Conservation (phyloP, 2,888 invertebrate genomes). For the Hyposoter dolosus region DNA sequence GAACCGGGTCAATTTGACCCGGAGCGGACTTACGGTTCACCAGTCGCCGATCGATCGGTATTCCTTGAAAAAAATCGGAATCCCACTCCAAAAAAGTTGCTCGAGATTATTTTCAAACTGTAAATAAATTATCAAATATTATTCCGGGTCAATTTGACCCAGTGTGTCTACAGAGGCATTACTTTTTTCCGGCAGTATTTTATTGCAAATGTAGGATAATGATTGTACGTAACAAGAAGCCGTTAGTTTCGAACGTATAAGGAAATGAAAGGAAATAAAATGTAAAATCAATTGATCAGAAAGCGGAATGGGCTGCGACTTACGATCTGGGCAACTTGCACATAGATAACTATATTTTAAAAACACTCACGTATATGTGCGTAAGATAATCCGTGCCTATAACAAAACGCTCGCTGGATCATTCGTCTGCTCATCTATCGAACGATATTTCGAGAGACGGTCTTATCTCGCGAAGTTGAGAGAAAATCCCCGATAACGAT, state of each 20-base stretch:
- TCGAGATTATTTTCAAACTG: too few relatives aligned
- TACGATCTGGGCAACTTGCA: background rate
- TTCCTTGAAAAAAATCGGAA: too few relatives aligned
- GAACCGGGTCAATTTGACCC: too few relatives aligned
- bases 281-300: background rate
- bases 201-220: background rate
- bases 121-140: too few relatives aligned
- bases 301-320: background rate
- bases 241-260: background rate
- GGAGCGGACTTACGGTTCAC: too few relatives aligned
- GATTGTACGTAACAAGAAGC: background rate
- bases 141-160: too few relatives aligned
- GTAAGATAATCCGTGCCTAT: slow-evolving; percentile 17
- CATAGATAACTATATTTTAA: background rate
- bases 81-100: too few relatives aligned
- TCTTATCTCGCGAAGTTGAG: slow-evolving; percentile 49
- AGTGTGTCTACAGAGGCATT: background rate
- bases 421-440: slow-evolving; percentile 25
- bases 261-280: background rate
- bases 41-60: too few relatives aligned
- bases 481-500: slow-evolving; percentile 41
- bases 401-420: background rate
- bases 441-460: slow-evolving; percentile 29
- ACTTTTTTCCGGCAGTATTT: background rate
- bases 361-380: background rate